Evolutionary conservation across 2,797 vertebrate genomes (phyloP).

Genomic region (Cyclura pinguis): DNA sequence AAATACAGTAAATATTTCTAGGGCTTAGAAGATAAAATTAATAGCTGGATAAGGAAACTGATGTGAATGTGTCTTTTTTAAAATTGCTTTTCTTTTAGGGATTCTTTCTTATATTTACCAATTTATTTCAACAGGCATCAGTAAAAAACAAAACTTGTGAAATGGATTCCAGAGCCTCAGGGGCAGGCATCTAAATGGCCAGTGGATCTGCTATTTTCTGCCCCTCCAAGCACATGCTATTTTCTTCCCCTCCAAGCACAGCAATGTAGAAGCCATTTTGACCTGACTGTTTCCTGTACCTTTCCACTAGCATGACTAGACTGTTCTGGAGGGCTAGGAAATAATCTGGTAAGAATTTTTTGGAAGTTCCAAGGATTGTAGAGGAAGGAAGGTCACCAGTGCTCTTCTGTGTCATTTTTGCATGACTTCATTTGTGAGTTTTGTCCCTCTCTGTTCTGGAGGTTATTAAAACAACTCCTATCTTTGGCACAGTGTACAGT

Average conservation of each 20-base stretch:
- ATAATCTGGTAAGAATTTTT: no score
- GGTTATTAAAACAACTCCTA: neutral
- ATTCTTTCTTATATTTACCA: neutral
- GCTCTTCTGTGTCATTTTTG: no score
- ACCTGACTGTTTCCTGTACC: neutral
- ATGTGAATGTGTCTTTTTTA: no score
- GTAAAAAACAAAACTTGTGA: no score
- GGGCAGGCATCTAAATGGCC: neutral
- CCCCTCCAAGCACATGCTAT: neutral
- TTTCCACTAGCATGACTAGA: neutral
- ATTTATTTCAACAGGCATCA: neutral
- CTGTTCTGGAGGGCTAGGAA: no score
- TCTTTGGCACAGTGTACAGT: neutral
- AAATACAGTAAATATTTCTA: no score
- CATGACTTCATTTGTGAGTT: no score
- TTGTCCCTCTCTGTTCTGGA: no score
- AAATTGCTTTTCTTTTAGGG: neutral
- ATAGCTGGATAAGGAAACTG: no score
- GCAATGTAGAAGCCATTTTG: neutral
- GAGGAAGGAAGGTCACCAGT: no score
- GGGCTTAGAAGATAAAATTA: no score
- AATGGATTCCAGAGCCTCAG: neutral
- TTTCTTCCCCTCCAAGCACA: neutral
- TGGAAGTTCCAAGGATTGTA: no score
- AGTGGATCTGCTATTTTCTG: neutral